Evolutionary conservation across 2,113 vertebrate genomes (phyloP), one percentile per base, ranked within the genome.

Genomic region (Tamias sibiricus): DNA sequence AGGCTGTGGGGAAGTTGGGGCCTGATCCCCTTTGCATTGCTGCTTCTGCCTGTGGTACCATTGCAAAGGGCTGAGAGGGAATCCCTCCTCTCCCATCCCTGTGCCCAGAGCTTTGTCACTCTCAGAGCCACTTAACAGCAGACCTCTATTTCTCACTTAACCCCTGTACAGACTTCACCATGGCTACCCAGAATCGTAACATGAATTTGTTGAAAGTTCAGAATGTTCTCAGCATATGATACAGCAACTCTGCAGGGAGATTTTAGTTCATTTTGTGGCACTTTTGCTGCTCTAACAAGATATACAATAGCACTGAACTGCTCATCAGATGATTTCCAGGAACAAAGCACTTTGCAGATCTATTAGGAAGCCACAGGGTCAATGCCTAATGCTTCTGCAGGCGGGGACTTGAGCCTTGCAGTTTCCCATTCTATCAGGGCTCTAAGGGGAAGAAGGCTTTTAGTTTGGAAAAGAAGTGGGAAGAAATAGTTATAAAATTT

Each of bases 281-380:
- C 95, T 98, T 97, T 35, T 69, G 95, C 85, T 75, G 77, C 77
- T 94, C 94, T 97, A 97, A 97, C 96, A 97, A 98, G 97, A 97
- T 95, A 90, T 92, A 97, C 97, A 97, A 95, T 95, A 91, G 90
- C 80, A 47, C 80, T 47, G 81, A 97, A 89, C 94, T 97, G 62
- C 91, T 96, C 95, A 82, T 88, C 89, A 2, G 88, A 93, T 96
- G 95, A 95, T 90, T 97, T 98, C 95, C 77, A 85, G 97, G 95
- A 97, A 97, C 83, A 96, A 90, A 97, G 92, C 94, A 96, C 95
- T 96, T 89, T 97, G 95, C 11, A 4, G 94, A 91, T 85, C 97
- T 96, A 95, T 97, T 97, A 97, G 93, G 59, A 94, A 97, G 96
- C 37, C 95, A 37, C 0, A 1, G 10, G 96, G 97, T 98, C 96